These are phyloP conservation scores for Otus sunia DNA, from an alignment of 2,113 vertebrate genomes.

Conservation along the genomic window DNA sequence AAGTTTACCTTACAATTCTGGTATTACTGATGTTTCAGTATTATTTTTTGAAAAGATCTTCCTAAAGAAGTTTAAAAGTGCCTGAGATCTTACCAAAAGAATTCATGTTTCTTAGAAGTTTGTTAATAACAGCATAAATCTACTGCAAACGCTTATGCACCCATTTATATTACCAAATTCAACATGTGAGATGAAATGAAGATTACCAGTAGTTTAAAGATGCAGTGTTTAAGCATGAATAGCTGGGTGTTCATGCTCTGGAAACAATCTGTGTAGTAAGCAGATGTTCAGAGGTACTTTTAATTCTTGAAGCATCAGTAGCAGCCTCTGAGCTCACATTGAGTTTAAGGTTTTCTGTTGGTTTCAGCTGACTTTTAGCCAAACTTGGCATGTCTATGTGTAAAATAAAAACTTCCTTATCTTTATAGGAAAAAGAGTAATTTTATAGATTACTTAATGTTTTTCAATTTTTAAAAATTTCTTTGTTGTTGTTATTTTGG, in stretches of 20 bases:
- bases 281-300: neutral
- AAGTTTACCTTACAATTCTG: neutral
- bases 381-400: neutral
- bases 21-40: neutral
- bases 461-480: neutral
- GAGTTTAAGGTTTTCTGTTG: neutral
- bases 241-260: neutral
- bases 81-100: neutral
- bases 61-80: neutral
- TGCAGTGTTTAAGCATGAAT: neutral
- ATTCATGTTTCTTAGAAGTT: neutral
- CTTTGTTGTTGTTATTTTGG: neutral
- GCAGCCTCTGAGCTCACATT: neutral
- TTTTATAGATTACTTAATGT: neutral
- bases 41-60: neutral
- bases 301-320: neutral
- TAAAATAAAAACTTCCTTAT: neutral
- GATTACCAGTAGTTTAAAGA: neutral
- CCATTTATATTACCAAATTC: neutral
- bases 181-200: neutral
- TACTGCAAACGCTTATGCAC: neutral
- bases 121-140: neutral
- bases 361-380: neutral
- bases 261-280: neutral
- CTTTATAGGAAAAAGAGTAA: neutral